Evolutionary conservation across 2,888 invertebrate species (phyloP).

Genomic region (Volucella inflata): DNA sequence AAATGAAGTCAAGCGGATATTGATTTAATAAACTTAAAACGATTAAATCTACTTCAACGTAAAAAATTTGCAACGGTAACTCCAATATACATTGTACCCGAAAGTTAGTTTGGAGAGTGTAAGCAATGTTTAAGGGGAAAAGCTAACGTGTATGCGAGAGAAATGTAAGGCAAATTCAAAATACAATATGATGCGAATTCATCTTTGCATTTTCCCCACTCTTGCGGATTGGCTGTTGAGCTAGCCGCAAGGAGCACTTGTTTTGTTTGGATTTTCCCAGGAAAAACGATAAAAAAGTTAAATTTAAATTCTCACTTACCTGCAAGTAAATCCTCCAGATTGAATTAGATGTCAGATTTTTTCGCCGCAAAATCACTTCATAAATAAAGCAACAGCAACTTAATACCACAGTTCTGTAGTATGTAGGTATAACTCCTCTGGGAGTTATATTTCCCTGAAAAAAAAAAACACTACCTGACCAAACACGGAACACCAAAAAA

Average conservation of each 20-base stretch:
- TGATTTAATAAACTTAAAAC: too few species aligned
- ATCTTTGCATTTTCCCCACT: slow-evolving; percentile 36
- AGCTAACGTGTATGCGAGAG: slow-evolving; percentile 29
- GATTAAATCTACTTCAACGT: too few species aligned
- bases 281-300: slow-evolving; percentile 13
- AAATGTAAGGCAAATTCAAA: slow-evolving; percentile 16
- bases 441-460: too few species aligned
- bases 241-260: slow-evolving; percentile 4
- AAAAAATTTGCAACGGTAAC: too few species aligned
- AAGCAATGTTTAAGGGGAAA: too few species aligned
- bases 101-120: too few species aligned
- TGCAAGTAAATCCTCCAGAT: slow-evolving; percentile 61
- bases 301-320: slow-evolving; percentile 39
- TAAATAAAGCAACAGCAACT: slow-evolving; percentile 63
- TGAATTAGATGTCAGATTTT: slow-evolving; percentile 25
- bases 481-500: slow-evolving; percentile 22
- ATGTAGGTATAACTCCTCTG: too few species aligned
- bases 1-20: too few species aligned
- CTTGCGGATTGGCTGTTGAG: slow-evolving; percentile 11
- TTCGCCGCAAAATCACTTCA: slow-evolving; percentile 65
- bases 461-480: slow-evolving; percentile 49
- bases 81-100: too few species aligned
- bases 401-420: background rate
- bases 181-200: slow-evolving; percentile 54
- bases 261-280: slow-evolving; percentile 7